A percentile compares a stretch with the other conserved stretches of the same genome.
Conservation (phyloP, 1,140 invertebrate species). For the Probaryconus sp. region DNA sequence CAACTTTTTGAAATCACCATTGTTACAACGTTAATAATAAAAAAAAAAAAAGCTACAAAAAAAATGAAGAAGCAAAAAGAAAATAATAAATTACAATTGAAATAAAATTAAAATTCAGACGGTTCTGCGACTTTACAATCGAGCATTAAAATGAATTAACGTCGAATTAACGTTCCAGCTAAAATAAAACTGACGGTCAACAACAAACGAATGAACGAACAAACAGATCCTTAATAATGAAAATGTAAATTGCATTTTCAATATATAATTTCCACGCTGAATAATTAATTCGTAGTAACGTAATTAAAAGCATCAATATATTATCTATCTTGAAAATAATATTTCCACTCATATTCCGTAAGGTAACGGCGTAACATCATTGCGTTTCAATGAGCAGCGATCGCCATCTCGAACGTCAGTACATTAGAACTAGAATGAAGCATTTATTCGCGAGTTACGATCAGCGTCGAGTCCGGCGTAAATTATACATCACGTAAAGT, state of each 20-base stretch:
- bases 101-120: too few species aligned
- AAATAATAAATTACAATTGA: too few species aligned
- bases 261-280: too few species aligned
- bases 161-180: too few species aligned
- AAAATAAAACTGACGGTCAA: too few species aligned
- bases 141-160: too few species aligned
- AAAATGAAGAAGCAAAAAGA: too few species aligned
- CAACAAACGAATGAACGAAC: too few species aligned
- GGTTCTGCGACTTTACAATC: too few species aligned
- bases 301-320: slow-evolving; percentile 44
- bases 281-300: slow-evolving; percentile 32
- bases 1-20: not conserved
- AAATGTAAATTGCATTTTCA: not conserved
- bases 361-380: slow-evolving; percentile 22
- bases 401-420: slow-evolving; percentile 25
- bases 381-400: slow-evolving; percentile 37
- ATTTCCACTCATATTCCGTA: slow-evolving; percentile 8
- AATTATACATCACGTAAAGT: slow-evolving; percentile 40
- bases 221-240: not conserved
- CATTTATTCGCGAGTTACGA: slow-evolving; percentile 37
- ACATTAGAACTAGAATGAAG: slow-evolving; percentile 53
- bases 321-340: slow-evolving; percentile 12
- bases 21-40: not conserved
- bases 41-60: too few species aligned
- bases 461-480: slow-evolving; percentile 4